Base-by-base conservation (phyloP, 2,113 vertebrate genomes). In the Chloropsis hardwickii region DNA sequence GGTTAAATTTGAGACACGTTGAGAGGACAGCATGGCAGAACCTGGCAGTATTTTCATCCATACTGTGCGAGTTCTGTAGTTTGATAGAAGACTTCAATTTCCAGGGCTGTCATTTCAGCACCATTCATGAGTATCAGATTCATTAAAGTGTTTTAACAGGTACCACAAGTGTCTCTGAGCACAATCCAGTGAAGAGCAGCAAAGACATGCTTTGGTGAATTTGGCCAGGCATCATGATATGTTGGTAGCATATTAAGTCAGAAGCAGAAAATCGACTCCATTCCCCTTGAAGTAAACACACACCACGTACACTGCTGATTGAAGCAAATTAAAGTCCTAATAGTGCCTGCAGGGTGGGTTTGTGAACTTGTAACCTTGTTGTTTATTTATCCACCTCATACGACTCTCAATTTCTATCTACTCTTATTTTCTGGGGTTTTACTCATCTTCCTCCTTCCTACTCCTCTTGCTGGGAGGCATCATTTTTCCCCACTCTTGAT, bases 281-380 rank as follows among this genome's bases (percentile, higher is more conserved):
- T 97, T 96, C 48, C 81, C 79, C 54, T 88, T 31, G 61, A 96
- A 97, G 82, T 96, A 91, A 92, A 85, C 79, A 87, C 51, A 67
- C 54, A 83, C 94, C 57, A 92, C 5, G 1, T 72, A 93, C 31
- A 7, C 73, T 89, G 81, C 92, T 91, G 94, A 96, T 91, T 95
- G 91, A 81, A 95, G 87, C 80, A 97, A 97, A 97, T 97, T 96
- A 93, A 97, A 96, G 85, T 94, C 93, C 94, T 97, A 95, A 96
- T 96, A 84, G 91, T 91, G 91, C 95, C 96, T 97, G 65, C 91
- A 10, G 90, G 96, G 95, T 94, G 92, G 95, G 94, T 86, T 96
- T 79, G 81, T 96, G 96, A 97, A 97, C 96, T 97, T 94, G 37
- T 95, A 96, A 96, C 95, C 96, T 90, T 95, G n/a, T 35, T 97